These are phyloP conservation scores for Phaedon cochleariae DNA, from an alignment of 2,888 invertebrate species.

Conservation along the genomic window DNA sequence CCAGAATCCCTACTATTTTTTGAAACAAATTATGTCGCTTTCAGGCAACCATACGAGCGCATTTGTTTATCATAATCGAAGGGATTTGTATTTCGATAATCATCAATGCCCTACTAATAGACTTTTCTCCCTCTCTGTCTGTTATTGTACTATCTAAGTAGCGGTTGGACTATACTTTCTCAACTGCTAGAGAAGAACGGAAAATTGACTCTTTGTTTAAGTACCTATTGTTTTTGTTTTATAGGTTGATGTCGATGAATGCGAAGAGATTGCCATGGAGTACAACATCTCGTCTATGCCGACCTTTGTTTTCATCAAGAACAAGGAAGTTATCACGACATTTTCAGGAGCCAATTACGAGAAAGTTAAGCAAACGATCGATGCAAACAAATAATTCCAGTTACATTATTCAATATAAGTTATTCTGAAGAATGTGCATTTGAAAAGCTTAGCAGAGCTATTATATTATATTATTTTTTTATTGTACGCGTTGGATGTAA, in stretches of 20 bases:
- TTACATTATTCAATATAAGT: conserved; percentile 5
- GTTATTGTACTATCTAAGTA: no score
- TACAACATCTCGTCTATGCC: conserved; percentile 89
- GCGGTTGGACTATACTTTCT: no score
- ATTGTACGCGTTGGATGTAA: conserved; percentile 28
- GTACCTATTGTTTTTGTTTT: no score
- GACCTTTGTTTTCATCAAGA: conserved; percentile 87
- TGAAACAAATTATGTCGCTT: no score
- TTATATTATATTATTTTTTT: conserved; percentile 25
- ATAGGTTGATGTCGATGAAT: conserved; percentile 85
- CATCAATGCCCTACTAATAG: no score
- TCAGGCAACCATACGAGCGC: no score
- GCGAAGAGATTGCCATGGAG: conserved; percentile 80
- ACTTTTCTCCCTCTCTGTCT: no score
- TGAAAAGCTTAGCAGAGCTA: neutral
- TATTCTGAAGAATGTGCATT: conserved; percentile 7
- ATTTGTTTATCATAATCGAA: no score
- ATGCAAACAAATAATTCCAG: conserved; percentile 66
- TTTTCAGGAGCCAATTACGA: conserved; percentile 84
- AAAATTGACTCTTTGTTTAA: no score
- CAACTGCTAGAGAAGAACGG: no score
- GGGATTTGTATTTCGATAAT: no score
- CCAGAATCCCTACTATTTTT: no score
- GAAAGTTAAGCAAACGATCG: conserved; percentile 71
- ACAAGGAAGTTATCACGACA: conserved; percentile 70